A percentile compares a stretch with the other conserved stretches of the same genome.
phyloP scores from a whole-genome alignment of 1,140 invertebrate genomes.

The Euglossa dilemma region DNA sequence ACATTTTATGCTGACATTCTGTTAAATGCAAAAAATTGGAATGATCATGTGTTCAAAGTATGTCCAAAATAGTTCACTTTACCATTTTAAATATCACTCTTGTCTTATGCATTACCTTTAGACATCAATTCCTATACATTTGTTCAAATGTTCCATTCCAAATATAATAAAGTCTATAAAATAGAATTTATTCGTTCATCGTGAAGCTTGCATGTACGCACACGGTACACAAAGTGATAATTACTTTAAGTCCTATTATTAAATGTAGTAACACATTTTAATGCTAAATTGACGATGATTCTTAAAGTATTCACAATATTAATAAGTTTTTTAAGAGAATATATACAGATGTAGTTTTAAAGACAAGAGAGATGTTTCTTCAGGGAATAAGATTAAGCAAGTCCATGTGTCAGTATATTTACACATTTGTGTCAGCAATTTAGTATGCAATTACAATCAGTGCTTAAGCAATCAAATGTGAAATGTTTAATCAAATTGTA shows the following conservation, averaged over 20 bases:
- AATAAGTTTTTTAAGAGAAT: conserved; percentile 26
- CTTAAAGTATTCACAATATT: neutral
- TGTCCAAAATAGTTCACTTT: conserved; percentile 39
- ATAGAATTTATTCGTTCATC: neutral
- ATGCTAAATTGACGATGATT: neutral
- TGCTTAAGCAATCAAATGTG: conserved; percentile 62
- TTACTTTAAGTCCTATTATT: neutral
- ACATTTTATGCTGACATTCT: conserved; percentile 10
- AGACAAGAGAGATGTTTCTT: conserved; percentile 46
- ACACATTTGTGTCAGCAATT: conserved; percentile 13
- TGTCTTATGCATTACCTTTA: conserved; percentile 10
- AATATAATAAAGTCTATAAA: neutral
- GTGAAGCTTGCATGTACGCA: neutral
- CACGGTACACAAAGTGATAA: conserved; percentile 11
- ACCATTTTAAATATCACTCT: conserved; percentile 39
- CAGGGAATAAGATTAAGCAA: conserved; percentile 38
- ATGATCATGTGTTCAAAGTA: conserved; percentile 33
- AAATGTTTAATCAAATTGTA: conserved; percentile 64
- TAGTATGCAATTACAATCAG: conserved; percentile 51
- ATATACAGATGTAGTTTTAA: conserved; percentile 19
- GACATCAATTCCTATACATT: neutral
- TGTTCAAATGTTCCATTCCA: conserved; percentile 9
- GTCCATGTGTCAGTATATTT: neutral
- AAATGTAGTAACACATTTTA: conserved; percentile 5
- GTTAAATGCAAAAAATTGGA: conserved; percentile 15